Percentiles rank a stretch among this genome's conserved stretches.
These are phyloP conservation scores for Taenaris catops DNA, from an alignment of 2,888 invertebrate genomes.

Conservation along the genomic window DNA sequence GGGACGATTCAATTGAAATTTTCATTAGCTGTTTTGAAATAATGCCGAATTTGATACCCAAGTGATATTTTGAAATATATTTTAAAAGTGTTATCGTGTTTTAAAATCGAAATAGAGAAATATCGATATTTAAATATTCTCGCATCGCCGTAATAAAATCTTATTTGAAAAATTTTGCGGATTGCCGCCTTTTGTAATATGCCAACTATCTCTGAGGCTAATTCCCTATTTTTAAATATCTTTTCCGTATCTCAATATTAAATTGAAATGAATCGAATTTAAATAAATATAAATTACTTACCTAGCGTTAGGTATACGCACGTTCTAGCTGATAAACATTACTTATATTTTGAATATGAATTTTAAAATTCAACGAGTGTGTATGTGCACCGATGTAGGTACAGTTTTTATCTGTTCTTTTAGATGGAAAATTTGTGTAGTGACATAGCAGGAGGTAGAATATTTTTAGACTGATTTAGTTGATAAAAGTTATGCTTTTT, in stretches of 20 bases:
- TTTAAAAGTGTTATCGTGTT: too few relatives aligned
- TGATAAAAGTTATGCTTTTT: conserved; percentile 76
- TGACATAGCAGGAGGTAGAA: conserved; percentile 60
- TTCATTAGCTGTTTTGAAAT: too few relatives aligned
- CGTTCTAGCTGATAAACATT: not conserved
- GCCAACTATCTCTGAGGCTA: not conserved
- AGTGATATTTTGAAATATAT: too few relatives aligned
- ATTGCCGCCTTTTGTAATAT: too few relatives aligned
- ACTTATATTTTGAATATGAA: conserved; percentile 7
- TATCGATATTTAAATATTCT: too few relatives aligned
- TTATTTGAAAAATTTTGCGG: too few relatives aligned
- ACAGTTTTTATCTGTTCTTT: conserved; percentile 50
- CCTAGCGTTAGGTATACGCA: conserved; percentile 1
- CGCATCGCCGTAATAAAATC: too few relatives aligned
- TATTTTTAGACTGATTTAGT: conserved; percentile 80
- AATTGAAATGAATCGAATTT: conserved; percentile 15
- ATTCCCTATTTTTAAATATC: not conserved
- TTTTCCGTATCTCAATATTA: not conserved
- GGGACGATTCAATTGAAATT: too few relatives aligned
- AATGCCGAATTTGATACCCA: too few relatives aligned
- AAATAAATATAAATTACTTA: conserved; percentile 1
- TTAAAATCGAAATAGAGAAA: too few relatives aligned
- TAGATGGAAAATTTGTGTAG: conserved; percentile 53
- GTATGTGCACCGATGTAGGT: conserved; percentile 31
- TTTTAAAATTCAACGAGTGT: conserved; percentile 13